Percentiles rank a stretch among this genome's conserved stretches.
phyloP scores from a whole-genome alignment of 2,888 invertebrate species.

The Epirrita christyi region DNA sequence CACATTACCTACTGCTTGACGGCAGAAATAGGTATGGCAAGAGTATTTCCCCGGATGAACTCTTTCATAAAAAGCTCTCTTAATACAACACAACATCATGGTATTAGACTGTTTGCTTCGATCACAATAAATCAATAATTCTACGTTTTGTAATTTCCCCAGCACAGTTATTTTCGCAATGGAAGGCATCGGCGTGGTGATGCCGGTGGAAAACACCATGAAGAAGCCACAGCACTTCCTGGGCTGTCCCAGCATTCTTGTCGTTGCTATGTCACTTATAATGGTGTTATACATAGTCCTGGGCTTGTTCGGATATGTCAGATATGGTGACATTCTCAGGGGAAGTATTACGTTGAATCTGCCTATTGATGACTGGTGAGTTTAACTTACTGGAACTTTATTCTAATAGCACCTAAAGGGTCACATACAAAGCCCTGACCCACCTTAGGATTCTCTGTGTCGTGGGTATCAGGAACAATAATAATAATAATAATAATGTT shows the following conservation, averaged over 20 bases:
- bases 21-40: too few species aligned
- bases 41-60: too few species aligned
- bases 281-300: conserved; percentile 90
- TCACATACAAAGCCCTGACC: too few species aligned
- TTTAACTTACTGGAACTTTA: neutral
- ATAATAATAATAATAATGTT: too few species aligned
- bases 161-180: conserved; percentile 98
- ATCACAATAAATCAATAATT: too few species aligned
- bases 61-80: too few species aligned
- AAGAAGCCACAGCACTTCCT: conserved; percentile 91
- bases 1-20: too few species aligned
- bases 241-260: conserved; percentile 92
- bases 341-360: conserved; percentile 94
- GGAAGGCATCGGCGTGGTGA: conserved; percentile 97
- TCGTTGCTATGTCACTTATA: conserved; percentile 93
- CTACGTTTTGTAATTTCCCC: conserved; percentile 27
- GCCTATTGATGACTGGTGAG: conserved; percentile 71
- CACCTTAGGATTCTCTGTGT: too few species aligned
- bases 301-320: conserved; percentile 95
- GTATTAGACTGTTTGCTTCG: too few species aligned
- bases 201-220: conserved; percentile 98
- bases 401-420: too few species aligned
- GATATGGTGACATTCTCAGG: conserved; percentile 89
- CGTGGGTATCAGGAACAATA: too few species aligned
- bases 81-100: too few species aligned